Evolutionary conservation across 64 coral and sea anemone species (phyloP), one percentile per base, ranked within the genome.

Genomic region (Montipora efflorescens): DNA sequence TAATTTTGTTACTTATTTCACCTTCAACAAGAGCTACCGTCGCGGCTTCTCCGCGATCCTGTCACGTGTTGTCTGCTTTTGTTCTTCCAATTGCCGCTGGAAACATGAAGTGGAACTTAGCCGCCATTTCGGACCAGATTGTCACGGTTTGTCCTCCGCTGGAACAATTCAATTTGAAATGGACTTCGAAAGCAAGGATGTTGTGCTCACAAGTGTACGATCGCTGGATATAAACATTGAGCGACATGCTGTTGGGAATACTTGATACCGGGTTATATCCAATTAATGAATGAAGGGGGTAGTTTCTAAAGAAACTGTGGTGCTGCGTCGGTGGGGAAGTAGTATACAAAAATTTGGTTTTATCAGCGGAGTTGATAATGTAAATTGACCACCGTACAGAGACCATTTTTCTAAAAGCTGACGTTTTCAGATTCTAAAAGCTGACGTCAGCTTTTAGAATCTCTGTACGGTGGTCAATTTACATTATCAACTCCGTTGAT

Each of bases 1-100:
- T 9, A 83, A 67, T 57, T 83, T 83, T 83, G 66, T 83, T 4
- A 67, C 81, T 5, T 83, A 83, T 36, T 83, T 83, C 3, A 67
- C 59, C 15, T 83, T 83, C 19, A 83, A 83, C 23, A 57, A 83
- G 55, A 83, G 81, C 28, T 83, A 83, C 81, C 81, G 81, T 28
- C 81, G 59, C 19, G 81, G 81, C 47, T 83, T 83, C 58, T 48
- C 36, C 13, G 14, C 22, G 28, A 66, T 83, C 13, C 28, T 83
- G 46, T 83, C 59, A 3, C 81, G 81, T 7, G 15, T 68, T 67
- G 66, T 83, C 28, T 83, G 81, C 59, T 45, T 57, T 1, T 83
- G 58, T 18, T 45, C 13, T 83, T 67, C 36, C 3, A 7, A 4
- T 4, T 67, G 58, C 44, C 9, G 25, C 0, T 47, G 81, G 81